A percentile compares a stretch with the other conserved stretches of the same genome.
Evolutionary conservation across 2,888 invertebrate species (phyloP).

Genomic region (Rhabditoides inermis): DNA sequence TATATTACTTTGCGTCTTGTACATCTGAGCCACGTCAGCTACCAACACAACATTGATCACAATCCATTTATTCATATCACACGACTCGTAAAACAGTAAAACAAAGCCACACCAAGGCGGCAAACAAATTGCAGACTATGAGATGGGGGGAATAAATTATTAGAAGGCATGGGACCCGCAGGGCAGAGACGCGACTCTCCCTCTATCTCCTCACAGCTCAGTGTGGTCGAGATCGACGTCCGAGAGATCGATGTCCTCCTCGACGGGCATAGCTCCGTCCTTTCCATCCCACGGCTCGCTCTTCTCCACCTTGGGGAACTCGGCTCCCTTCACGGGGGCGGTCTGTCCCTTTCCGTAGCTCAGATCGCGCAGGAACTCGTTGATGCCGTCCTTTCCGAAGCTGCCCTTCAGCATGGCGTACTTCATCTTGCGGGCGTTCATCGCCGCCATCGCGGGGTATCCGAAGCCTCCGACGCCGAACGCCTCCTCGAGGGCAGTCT

Average conservation of each 20-base stretch:
- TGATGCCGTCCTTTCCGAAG: constrained; percentile 75
- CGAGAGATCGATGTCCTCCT: constrained; percentile 57
- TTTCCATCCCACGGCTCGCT: constrained; percentile 58
- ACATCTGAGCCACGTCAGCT: too few relatives aligned
- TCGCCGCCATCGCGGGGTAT: constrained; percentile 93
- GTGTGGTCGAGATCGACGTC: constrained; percentile 55
- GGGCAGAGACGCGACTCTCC: too few relatives aligned
- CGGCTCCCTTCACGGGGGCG: constrained; percentile 72
- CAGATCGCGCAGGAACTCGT: constrained; percentile 85
- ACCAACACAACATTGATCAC: too few relatives aligned
- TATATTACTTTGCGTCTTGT: too few relatives aligned
- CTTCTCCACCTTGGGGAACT: constrained; percentile 53
- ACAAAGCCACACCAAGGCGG: too few relatives aligned
- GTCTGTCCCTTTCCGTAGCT: constrained; percentile 87
- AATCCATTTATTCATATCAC: too few relatives aligned
- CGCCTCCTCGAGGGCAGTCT: constrained; percentile 73
- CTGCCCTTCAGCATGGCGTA: constrained; percentile 84
- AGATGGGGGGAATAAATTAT: too few relatives aligned
- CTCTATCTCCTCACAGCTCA: constrained; percentile 34
- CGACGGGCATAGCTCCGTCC: constrained; percentile 55
- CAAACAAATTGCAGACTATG: too few relatives aligned
- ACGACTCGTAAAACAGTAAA: too few relatives aligned
- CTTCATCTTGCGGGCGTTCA: constrained; percentile 92
- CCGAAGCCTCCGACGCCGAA: constrained; percentile 95
- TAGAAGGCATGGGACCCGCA: too few relatives aligned